Evolutionary conservation across 2,113 vertebrate genomes (phyloP).

Genomic region (Callipepla californica): DNA sequence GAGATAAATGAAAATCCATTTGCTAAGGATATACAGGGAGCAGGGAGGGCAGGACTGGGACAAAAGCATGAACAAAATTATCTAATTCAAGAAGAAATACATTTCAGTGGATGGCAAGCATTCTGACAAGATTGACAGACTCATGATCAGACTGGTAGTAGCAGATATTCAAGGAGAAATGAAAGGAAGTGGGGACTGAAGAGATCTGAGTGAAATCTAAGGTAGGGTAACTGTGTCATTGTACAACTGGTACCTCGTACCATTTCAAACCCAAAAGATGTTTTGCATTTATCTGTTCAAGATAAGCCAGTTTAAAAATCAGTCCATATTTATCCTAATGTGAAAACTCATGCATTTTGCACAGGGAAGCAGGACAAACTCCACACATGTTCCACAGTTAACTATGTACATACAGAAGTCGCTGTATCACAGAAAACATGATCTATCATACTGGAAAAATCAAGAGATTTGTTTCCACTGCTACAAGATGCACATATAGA

Average conservation of each 20-base stretch:
- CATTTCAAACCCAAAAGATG: not conserved
- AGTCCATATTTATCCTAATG: not conserved
- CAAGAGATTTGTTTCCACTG: not conserved
- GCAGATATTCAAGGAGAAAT: not conserved
- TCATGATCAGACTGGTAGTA: not conserved
- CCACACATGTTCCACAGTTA: not conserved
- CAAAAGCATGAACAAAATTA: not conserved
- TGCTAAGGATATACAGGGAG: not conserved
- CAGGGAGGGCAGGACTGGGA: fast-evolving
- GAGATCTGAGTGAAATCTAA: not conserved
- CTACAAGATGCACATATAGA: not conserved
- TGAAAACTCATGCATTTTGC: not conserved
- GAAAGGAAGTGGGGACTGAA: not conserved
- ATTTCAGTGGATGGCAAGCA: not conserved
- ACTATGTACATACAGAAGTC: not conserved
- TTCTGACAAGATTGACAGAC: not conserved
- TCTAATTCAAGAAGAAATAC: not conserved
- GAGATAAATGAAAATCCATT: not conserved
- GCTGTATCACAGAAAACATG: not conserved
- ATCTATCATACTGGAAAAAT: not conserved
- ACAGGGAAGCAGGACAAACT: not conserved
- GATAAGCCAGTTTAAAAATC: not conserved
- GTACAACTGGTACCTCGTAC: not conserved
- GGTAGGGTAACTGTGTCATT: not conserved
- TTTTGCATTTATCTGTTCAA: not conserved